A percentile compares a stretch with the other conserved stretches of the same genome.
These are phyloP conservation scores for Hipparchia sbordonii DNA, from an alignment of 2,888 invertebrate species.

Conservation along the genomic window DNA sequence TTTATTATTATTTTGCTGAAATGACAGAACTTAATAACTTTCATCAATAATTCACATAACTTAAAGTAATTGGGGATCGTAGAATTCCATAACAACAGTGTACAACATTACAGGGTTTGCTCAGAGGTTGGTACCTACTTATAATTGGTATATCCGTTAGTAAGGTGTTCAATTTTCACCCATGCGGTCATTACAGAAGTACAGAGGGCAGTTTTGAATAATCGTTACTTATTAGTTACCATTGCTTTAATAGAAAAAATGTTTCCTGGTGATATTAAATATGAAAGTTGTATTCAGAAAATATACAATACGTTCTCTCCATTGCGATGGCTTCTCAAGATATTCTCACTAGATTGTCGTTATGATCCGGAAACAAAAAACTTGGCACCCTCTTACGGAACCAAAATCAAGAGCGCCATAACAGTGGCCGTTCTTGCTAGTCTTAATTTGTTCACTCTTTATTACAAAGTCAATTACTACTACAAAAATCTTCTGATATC, in stretches of 20 bases:
- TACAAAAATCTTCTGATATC: slow-evolving; percentile 50
- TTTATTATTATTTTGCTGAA: background rate
- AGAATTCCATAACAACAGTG: background rate
- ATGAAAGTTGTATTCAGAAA: slow-evolving; percentile 35
- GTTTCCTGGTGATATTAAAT: slow-evolving; percentile 20
- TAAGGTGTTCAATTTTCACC: background rate
- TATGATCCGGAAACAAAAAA: slow-evolving; percentile 41
- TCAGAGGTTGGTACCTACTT: too few species aligned
- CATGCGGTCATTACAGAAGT: background rate
- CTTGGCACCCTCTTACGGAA: slow-evolving; percentile 24
- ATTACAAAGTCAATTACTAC: slow-evolving; percentile 53
- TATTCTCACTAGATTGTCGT: slow-evolving; percentile 56
- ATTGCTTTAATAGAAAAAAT: slow-evolving; percentile 9
- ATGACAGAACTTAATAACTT: slow-evolving; percentile 6
- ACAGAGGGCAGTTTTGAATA: background rate
- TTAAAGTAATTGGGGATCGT: slow-evolving; percentile 12
- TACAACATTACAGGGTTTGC: too few species aligned
- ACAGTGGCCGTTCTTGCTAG: slow-evolving; percentile 46
- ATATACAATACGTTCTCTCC: slow-evolving; percentile 49
- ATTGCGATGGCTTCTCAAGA: slow-evolving; percentile 50
- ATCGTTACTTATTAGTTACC: background rate
- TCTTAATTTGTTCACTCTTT: slow-evolving; percentile 50
- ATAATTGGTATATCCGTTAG: background rate
- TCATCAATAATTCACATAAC: slow-evolving; percentile 7
- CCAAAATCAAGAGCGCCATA: slow-evolving; percentile 40